Evolutionary conservation across 2,113 vertebrate species (phyloP), one percentile per base, ranked within the genome.

Genomic region (Gracilinanus agilis): DNA sequence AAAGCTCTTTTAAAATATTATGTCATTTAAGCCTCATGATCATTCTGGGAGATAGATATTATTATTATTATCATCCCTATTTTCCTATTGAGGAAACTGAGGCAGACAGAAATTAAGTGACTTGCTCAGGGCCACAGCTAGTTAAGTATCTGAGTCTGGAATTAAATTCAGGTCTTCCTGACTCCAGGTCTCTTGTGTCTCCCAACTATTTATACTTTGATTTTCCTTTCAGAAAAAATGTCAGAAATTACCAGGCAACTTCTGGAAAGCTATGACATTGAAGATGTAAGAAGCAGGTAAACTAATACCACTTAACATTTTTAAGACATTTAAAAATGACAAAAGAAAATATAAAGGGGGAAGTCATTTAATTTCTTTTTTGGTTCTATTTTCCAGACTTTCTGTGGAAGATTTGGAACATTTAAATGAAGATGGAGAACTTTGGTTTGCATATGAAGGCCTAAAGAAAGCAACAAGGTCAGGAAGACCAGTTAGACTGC

Each of bases 401-500:
- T 98, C 98, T 56, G 61, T 97, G 3, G 98, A 99, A 93, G 98
- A 99, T 91, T 94, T 99, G 93, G 99, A 99, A 19, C 98, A 99
- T 96, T 97, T 99, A 92, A 99, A 99, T 97, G 99, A 99, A 94
- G 98, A 99, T 88, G 99, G 99, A 95, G 99, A 99, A 88, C 96
- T 99, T 53, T 99, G 99, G 97, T 98, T 98, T 98, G 99, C 99
- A 88, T 99, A 99, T 0, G 99, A 99, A 93, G 98, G 99, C 23
- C 98, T 99, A 55, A 99, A 99, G 95, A 99, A 99, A 98, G 99
- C 99, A 27, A 99, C 99, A 88, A 99, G 99, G 99, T 99, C 25
- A 98, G 98, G 95, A 97, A 90, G 34, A 44, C 1, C 19, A 40
- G 27, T 53, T 21, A 1, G 24, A 40, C 0, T n/a, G 94, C 44